Conservation (phyloP, 2,113 vertebrate genomes). For the Passer montanus region DNA sequence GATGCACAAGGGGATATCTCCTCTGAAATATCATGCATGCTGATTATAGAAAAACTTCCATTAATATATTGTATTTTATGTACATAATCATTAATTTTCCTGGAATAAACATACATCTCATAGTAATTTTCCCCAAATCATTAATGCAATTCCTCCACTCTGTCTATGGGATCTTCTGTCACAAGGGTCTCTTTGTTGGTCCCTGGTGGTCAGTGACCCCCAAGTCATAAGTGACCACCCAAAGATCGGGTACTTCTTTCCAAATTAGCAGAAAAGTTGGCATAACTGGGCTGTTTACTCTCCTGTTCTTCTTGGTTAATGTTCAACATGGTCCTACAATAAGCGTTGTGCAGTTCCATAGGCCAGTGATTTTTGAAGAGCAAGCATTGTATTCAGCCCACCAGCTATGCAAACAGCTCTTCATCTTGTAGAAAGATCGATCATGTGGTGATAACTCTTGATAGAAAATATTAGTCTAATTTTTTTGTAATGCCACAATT, state of each 20-base stretch:
- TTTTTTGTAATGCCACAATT: background rate
- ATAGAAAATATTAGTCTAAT: background rate
- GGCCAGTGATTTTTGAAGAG: background rate
- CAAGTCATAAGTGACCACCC: background rate
- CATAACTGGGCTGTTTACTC: background rate
- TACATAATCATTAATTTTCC: background rate
- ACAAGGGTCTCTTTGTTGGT: background rate
- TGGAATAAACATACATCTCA: background rate
- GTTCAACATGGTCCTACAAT: background rate
- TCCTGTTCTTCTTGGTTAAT: background rate
- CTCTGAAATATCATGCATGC: background rate
- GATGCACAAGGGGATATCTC: background rate
- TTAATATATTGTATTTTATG: background rate
- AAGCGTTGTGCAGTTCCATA: background rate
- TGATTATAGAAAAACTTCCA: background rate
- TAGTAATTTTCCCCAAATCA: background rate
- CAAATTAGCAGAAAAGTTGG: background rate
- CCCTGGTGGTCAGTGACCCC: background rate
- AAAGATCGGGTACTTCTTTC: background rate
- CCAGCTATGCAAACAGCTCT: background rate
- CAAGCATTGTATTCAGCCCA: background rate
- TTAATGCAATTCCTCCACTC: background rate
- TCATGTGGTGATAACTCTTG: background rate
- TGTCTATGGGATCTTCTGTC: background rate
- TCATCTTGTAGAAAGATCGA: background rate